These are phyloP conservation scores for Dreissena rostriformis DNA, from an alignment of 1,140 invertebrate species.

Conservation along the genomic window DNA sequence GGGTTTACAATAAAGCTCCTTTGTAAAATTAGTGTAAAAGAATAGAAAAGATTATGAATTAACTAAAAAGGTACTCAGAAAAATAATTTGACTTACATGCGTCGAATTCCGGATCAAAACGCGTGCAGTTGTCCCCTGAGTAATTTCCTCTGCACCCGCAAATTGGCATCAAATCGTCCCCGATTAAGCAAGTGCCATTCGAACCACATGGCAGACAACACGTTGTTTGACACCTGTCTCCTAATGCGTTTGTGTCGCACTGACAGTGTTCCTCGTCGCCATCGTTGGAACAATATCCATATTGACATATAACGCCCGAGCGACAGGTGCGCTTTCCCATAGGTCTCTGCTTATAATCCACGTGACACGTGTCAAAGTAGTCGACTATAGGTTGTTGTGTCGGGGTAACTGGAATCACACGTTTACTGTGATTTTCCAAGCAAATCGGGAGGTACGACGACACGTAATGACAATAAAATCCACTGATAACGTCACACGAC, in stretches of 20 bases:
- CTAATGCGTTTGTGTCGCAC: background rate
- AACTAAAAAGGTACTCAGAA: background rate
- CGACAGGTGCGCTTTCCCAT: conserved; percentile 3
- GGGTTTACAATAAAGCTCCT: too few relatives aligned
- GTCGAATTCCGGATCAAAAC: background rate
- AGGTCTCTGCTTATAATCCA: background rate
- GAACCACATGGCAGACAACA: conserved; percentile 5
- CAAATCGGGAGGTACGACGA: background rate
- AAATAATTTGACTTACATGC: background rate
- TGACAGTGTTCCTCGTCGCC: background rate
- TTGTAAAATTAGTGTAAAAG: too few relatives aligned
- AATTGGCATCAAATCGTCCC: background rate
- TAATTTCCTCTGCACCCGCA: conserved; percentile 1
- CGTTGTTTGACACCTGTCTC: background rate
- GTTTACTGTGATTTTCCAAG: background rate
- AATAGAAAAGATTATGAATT: too few relatives aligned
- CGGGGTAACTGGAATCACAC: background rate
- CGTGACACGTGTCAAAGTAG: conserved; percentile 1
- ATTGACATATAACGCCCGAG: conserved; percentile 8
- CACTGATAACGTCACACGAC: background rate
- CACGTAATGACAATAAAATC: conserved; percentile 20
- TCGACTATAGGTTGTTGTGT: background rate
- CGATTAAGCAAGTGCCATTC: background rate
- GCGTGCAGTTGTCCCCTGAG: conserved; percentile 16
- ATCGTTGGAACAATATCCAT: conserved; percentile 8